A percentile compares a stretch with the other conserved stretches of the same genome.
Evolutionary conservation across 1,140 invertebrate genomes (phyloP).

Genomic region (Trissolcus basalis): DNA sequence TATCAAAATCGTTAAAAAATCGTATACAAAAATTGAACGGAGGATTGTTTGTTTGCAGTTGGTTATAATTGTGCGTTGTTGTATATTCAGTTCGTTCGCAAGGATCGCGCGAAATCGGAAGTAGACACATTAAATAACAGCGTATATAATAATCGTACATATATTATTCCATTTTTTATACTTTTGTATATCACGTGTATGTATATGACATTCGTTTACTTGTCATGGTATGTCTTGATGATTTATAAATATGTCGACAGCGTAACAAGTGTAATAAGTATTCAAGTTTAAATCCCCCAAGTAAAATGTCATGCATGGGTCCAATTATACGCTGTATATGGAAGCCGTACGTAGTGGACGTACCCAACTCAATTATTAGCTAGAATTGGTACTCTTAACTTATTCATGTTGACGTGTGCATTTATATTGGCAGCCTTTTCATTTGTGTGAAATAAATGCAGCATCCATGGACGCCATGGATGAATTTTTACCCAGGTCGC

Average conservation of each 20-base stretch:
- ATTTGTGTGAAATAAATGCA: too few relatives aligned
- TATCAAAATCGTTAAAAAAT: too few relatives aligned
- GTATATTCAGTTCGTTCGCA: slow-evolving; percentile 58
- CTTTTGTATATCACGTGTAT: slow-evolving; percentile 65
- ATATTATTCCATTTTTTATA: slow-evolving; percentile 56
- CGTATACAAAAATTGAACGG: background rate
- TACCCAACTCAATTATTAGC: too few relatives aligned
- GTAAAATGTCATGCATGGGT: too few relatives aligned
- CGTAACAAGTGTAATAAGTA: slow-evolving; percentile 72
- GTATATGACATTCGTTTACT: slow-evolving; percentile 66
- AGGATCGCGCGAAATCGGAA: slow-evolving; percentile 65
- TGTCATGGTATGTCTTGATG: slow-evolving; percentile 64
- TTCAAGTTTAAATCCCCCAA: slow-evolving; percentile 66
- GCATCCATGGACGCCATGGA: too few relatives aligned
- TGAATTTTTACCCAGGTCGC: slow-evolving; percentile 17
- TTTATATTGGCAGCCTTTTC: too few relatives aligned
- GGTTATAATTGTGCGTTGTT: background rate
- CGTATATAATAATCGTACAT: slow-evolving; percentile 67
- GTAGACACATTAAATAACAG: slow-evolving; percentile 70
- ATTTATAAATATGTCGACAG: slow-evolving; percentile 73
- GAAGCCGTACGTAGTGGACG: too few relatives aligned
- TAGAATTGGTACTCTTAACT: too few relatives aligned
- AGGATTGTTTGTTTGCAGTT: background rate
- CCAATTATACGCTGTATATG: too few relatives aligned
- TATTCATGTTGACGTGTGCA: too few relatives aligned